Base-by-base conservation (phyloP, 2,797 vertebrate genomes). In the Enteromius trimaculatus region DNA sequence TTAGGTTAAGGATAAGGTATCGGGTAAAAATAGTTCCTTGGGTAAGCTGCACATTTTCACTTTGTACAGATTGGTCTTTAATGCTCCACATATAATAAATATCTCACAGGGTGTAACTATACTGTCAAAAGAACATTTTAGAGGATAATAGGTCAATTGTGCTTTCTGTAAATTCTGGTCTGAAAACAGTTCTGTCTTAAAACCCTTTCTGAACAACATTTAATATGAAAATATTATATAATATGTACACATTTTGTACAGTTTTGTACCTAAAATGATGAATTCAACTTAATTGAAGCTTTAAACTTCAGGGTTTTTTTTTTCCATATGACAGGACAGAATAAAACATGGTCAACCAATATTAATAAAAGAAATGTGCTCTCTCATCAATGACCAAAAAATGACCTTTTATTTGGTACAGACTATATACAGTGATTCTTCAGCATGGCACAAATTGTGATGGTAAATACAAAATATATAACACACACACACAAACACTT, bases 341-440 rank as follows among this genome's bases (percentile, higher is more conserved):
- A 23, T n/a, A 58, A 23, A 55, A n/a, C 3, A n/a, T 4, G 39
- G n/a, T 23, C 8, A 10, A 29, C 7, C 6, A 66, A 65, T 49
- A 49, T 31, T 7, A 78, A 47, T 51, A 10, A 65, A 19, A 49
- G 8, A 64, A 58, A 58, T 17, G 1, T 69, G 9, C 23, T 6
- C 8, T 11, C 26, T 62, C 37, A 62, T 21, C 29, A 39, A 11
- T 16, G 3, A 39, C 44, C 23, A 44, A 82, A 23, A 0, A 68
- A n/a, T n/a, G n/a, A 17, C 2, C 0, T 82, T 82, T 82, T 77
- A 82, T 76, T 77, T 58, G 26, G 19, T 49, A 68, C 49, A 58
- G 7, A 76, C 31, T 26, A 76, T 81, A 81, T 64, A 37, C 42
- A 75, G 47, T 39, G n/a, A 55, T 21, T 49, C 47, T 29, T 66